A percentile compares a stretch with the other conserved stretches of the same genome.
Conservation (phyloP, 2,888 invertebrate species). For the Neocrepidodera transversa region DNA sequence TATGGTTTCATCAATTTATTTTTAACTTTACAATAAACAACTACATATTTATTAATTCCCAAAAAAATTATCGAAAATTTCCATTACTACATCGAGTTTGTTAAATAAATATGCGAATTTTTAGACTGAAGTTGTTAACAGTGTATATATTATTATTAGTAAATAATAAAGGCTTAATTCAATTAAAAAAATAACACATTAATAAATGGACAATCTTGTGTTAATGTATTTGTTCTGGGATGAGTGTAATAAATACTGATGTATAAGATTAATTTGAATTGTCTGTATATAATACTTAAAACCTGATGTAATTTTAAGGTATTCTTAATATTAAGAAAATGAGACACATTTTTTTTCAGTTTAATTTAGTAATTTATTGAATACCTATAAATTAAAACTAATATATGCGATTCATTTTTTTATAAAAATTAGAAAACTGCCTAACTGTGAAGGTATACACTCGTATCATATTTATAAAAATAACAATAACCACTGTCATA, state of each 20-base stretch:
- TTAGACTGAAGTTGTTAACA: conserved; percentile 36
- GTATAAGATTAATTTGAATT: background rate
- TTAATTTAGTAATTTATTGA: no score
- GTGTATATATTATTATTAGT: conserved; percentile 3
- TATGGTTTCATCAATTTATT: no score
- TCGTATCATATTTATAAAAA: no score
- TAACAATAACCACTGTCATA: no score
- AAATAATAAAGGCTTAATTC: conserved; percentile 7
- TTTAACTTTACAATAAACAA: no score
- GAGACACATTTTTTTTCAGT: no score
- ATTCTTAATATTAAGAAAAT: no score
- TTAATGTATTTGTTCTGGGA: background rate
- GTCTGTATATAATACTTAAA: conserved; percentile 7
- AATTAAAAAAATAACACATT: conserved; percentile 4
- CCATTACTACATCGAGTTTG: conserved; percentile 21
- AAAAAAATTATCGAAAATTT: conserved; percentile 11
- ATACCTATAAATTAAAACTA: no score
- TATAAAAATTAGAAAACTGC: no score
- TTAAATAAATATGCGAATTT: conserved; percentile 26
- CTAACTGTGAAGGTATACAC: no score
- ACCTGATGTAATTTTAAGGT: no score
- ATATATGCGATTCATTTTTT: no score
- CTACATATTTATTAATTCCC: background rate
- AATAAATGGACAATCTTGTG: conserved; percentile 24
- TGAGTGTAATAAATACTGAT: background rate